These are phyloP conservation scores for Andrena flavipes DNA, from an alignment of 2,888 invertebrate genomes.

Conservation along the genomic window DNA sequence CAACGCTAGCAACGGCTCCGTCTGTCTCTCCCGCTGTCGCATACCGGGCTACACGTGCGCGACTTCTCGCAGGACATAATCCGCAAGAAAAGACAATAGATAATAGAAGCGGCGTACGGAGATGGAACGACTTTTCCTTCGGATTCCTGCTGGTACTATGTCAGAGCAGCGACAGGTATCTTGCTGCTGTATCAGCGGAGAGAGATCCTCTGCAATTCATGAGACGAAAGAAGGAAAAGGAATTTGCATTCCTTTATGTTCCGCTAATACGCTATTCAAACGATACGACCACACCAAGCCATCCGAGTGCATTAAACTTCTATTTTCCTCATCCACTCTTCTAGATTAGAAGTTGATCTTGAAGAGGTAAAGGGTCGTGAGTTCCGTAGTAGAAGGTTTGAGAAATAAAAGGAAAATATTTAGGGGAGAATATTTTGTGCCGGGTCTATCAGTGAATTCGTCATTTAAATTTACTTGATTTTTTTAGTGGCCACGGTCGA, in stretches of 20 bases:
- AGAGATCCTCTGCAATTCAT: slow-evolving; percentile 1
- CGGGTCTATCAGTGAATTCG: too few relatives aligned
- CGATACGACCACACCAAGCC: too few relatives aligned
- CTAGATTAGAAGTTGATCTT: too few relatives aligned
- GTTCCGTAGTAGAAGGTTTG: too few relatives aligned
- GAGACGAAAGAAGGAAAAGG: slow-evolving; percentile 3
- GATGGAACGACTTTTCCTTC: slow-evolving; percentile 48
- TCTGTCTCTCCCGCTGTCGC: slow-evolving; percentile 60
- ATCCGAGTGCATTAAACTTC: too few relatives aligned
- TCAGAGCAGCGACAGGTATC: slow-evolving; percentile 14
- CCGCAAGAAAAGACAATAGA: slow-evolving; percentile 63
- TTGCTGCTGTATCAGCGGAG: not conserved
- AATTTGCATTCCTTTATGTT: not conserved
- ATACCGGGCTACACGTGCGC: slow-evolving; percentile 64
- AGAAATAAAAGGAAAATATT: too few relatives aligned
- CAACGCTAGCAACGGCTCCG: slow-evolving; percentile 71
- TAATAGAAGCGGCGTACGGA: slow-evolving; percentile 60
- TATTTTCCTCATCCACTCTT: too few relatives aligned
- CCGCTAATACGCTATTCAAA: too few relatives aligned
- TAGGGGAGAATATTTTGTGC: too few relatives aligned
- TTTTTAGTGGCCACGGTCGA: too few relatives aligned
- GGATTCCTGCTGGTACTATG: slow-evolving; percentile 37
- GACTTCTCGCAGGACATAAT: slow-evolving; percentile 35
- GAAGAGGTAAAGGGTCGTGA: too few relatives aligned
- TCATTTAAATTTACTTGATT: too few relatives aligned